Evolutionary conservation across 2,888 invertebrate species (phyloP), one percentile per base, ranked within the genome.

Genomic region (Synanthedon vespiformis): DNA sequence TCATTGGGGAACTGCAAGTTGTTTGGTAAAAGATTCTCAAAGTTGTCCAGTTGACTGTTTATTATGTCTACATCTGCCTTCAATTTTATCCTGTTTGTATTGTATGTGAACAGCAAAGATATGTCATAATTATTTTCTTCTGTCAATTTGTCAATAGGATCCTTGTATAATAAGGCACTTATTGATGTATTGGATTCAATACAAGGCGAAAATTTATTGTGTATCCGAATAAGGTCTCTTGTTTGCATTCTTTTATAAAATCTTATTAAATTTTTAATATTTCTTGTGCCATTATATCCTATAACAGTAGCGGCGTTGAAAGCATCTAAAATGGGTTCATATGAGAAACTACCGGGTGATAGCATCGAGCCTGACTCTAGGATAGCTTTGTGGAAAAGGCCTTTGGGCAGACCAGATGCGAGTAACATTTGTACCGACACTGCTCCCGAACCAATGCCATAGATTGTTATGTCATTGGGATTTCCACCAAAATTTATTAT

Each of bases 401-500:
- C 78, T 48, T 67, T 62, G 0, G 72, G 67, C 11, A 76, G 55
- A 40, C 74, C 74, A 1, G 85, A 79, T 10, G 83, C 52, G 0
- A 82, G 59, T 0, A 87, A 61, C 16, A 86, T 58, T 53, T 87
- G 75, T 13, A 80, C 63, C 0, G 80, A 69, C 1, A 68, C 72
- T 1, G 84, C 83, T 0, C 86, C 88, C 1, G 81, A 68, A 0
- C 77, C 85, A 0, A 72, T 64, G 0, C 85, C 88, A 53, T 85
- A 82, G 1, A 80, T 57, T 0, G 83, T 86, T 16, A 88, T 68
- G 50, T 80, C 74, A 1, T 54, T 44, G 2, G 80, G 74, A 57
- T 81, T 72, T 0, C 88, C 88, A 1, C 83, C 83, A 55, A 88
- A 88, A 27, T 62, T 63, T 1, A 57, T 72, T 1, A 88, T 82